phyloP scores from a whole-genome alignment of 35 echinoderm and acorn worm genomes.

The Holothuria glaberrima region DNA sequence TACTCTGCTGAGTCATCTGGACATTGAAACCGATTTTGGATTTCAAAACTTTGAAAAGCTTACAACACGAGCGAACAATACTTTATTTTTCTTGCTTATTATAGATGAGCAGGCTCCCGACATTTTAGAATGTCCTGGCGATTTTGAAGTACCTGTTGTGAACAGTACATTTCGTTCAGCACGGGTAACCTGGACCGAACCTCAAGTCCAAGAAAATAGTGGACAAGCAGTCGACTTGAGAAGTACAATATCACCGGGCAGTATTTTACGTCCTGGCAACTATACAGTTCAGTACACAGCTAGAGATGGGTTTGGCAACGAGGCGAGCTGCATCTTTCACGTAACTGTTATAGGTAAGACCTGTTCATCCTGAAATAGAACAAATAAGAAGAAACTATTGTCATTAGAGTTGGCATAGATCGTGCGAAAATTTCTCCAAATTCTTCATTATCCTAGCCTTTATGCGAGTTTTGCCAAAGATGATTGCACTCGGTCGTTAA shows the following conservation, averaged over 20 bases:
- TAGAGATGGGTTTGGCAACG: not conserved
- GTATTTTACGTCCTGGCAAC: not conserved
- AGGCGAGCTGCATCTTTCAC: not conserved
- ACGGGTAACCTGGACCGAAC: constrained; percentile 4
- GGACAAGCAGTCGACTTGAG: not conserved
- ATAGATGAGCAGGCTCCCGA: not conserved
- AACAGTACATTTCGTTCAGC: constrained; percentile 22
- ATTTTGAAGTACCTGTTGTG: not conserved
- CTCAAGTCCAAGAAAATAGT: constrained; percentile 6
- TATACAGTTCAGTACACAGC: constrained; percentile 21
- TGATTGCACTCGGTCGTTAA: too few relatives aligned
- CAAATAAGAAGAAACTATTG: too few relatives aligned
- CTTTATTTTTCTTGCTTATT: too few relatives aligned
- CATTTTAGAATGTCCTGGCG: not conserved
- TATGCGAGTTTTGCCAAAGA: too few relatives aligned
- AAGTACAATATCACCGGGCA: not conserved
- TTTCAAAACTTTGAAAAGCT: too few relatives aligned
- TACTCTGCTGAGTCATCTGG: too few relatives aligned
- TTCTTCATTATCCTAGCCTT: too few relatives aligned
- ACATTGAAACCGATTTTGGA: too few relatives aligned
- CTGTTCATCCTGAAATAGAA: too few relatives aligned
- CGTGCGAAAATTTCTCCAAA: too few relatives aligned
- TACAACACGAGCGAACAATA: too few relatives aligned
- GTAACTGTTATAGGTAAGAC: not conserved
- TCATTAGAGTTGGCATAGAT: too few relatives aligned